A percentile compares a stretch with the other conserved stretches of the same genome.
These are phyloP conservation scores for Syngnathus acus DNA, from an alignment of 2,797 vertebrate species.

Conservation along the genomic window DNA sequence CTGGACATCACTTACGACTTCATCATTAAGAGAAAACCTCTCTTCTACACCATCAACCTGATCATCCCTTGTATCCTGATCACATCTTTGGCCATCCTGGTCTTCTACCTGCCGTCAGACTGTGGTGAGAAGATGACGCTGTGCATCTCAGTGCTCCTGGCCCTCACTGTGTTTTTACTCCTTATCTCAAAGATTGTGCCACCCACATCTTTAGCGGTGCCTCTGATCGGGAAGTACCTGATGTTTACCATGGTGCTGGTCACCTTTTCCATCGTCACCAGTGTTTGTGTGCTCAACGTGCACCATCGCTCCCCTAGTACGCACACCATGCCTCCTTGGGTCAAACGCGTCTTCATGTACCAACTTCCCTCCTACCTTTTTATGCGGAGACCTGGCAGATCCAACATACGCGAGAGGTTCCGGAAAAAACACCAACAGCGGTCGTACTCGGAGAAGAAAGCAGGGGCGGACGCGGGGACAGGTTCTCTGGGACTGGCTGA, in stretches of 20 bases:
- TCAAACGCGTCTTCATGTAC: slow-evolving; percentile 66
- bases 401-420: slow-evolving; percentile 64
- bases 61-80: slow-evolving; percentile 76
- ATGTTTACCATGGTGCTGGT: slow-evolving; percentile 80
- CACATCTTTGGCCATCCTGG: slow-evolving; percentile 74
- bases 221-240: slow-evolving; percentile 77
- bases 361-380: slow-evolving; percentile 67
- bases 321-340: slow-evolving; percentile 76
- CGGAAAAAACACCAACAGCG: slow-evolving; percentile 59
- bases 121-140: slow-evolving; percentile 79
- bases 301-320: slow-evolving; percentile 76
- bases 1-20: slow-evolving; percentile 78
- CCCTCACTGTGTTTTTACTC: slow-evolving; percentile 77
- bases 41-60: slow-evolving; percentile 78
- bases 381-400: slow-evolving; percentile 67
- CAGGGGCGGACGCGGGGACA: slow-evolving; percentile 32
- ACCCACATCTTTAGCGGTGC: slow-evolving; percentile 75
- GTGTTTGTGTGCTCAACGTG: slow-evolving; percentile 75
- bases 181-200: slow-evolving; percentile 80
- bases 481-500: slow-evolving; percentile 36
- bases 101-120: slow-evolving; percentile 78
- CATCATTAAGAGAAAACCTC: slow-evolving; percentile 72
- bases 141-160: slow-evolving; percentile 75
- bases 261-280: slow-evolving; percentile 79
- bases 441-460: slow-evolving; percentile 51